phyloP scores from a whole-genome alignment of 2,797 vertebrate genomes.

The Micropoecilia bifurca region DNA sequence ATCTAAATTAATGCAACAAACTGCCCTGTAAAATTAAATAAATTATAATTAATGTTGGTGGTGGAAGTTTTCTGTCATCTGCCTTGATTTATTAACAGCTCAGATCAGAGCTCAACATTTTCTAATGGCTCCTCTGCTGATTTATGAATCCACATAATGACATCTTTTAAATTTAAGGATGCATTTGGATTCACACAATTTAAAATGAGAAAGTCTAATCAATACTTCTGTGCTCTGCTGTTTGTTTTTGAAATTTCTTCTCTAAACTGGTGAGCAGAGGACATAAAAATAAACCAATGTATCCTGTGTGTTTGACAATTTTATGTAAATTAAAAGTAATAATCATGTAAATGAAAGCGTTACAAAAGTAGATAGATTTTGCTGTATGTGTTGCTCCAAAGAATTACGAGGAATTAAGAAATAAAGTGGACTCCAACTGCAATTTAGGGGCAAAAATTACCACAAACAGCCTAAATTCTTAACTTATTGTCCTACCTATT shows the following conservation, averaged over 20 bases:
- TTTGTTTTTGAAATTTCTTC: background rate
- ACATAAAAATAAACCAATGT: background rate
- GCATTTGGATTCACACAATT: background rate
- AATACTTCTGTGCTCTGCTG: slow-evolving; percentile 9
- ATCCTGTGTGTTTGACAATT: background rate
- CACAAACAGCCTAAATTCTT: too few relatives aligned
- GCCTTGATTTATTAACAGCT: slow-evolving; percentile 20
- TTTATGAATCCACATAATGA: slow-evolving; percentile 8
- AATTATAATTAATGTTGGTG: background rate
- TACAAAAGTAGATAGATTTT: background rate
- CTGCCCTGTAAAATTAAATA: background rate
- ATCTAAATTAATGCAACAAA: slow-evolving; percentile 1
- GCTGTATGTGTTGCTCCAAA: background rate
- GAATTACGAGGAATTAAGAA: background rate
- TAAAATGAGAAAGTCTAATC: slow-evolving; percentile 10
- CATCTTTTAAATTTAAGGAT: slow-evolving; percentile 13
- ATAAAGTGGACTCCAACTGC: too few relatives aligned
- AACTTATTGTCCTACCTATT: background rate
- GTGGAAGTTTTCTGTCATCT: slow-evolving; percentile 12
- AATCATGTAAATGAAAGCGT: background rate
- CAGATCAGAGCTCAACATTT: slow-evolving; percentile 11
- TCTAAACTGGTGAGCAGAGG: background rate
- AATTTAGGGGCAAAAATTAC: too few relatives aligned
- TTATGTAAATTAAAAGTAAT: background rate
- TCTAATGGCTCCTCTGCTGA: slow-evolving; percentile 25